Base-by-base conservation (phyloP, 2,797 vertebrate genomes). In the Gephyroberyx darwinii region DNA sequence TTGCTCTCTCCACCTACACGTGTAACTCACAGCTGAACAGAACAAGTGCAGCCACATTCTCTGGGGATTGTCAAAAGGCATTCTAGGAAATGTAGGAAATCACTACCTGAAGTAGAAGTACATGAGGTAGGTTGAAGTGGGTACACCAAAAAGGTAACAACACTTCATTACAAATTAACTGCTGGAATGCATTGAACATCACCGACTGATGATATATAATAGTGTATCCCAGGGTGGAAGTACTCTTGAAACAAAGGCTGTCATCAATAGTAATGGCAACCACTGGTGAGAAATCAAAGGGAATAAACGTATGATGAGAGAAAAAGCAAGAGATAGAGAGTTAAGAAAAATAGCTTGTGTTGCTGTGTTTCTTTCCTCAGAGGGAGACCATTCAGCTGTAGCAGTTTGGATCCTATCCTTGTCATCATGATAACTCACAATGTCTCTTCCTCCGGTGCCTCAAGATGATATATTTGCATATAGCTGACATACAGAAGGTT, bases 181-280 rank as follows among this genome's bases (percentile, higher is more conserved):
- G 43, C 56, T 26, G 26, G 26, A 26, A 45, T 65, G 30, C 67
- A 30, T 26, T 20, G 16, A 78, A 50, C 59, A 54, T 78, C 51
- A 43, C 5, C 45, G 54, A 64, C 45, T 69, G 47, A 80, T 60
- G 57, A 66, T 70, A 7, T 35, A 69, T 35, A 58, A 64, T 37
- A 52, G 63, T 16, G 20, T 6, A 5, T 5, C 43, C 43, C 16
- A 45, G 43, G 12, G 4, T 45, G 43, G 13, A 16, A 16, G 16
- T 45, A 54, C 45, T 39, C 52, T 64, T 52, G 75, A 77, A 77
- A 71, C 58, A 69, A 61, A 74, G 65, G 62, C 54, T 69, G 69
- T 78, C 60, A 74, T 82, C 69, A 61, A 78, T 83, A 81, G 80
- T 83, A 65, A 83, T 33, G 65, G 8, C 52, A 62, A 53, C 37